Conservation (phyloP, 2,113 vertebrate species). For the Lamprologus speciosus region DNA sequence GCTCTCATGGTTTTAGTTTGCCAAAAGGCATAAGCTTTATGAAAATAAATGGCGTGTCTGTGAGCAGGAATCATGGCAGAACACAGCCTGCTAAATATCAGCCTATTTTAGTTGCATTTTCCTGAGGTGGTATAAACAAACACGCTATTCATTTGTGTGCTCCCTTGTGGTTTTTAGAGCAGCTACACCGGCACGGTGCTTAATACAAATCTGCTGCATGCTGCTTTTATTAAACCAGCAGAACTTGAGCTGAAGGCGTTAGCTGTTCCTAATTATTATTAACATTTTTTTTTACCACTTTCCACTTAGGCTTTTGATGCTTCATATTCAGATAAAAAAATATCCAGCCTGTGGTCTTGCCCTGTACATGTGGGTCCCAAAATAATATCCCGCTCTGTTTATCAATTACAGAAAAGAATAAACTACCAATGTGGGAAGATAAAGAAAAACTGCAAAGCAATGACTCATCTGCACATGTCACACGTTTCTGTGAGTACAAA, state of each 20-base stretch:
- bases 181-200: conserved; percentile 3
- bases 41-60: conserved; percentile 22
- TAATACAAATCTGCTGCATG: not conserved
- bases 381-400: not conserved
- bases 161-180: conserved; percentile 19
- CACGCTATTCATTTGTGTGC: not conserved
- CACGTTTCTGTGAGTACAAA: not conserved
- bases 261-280: conserved; percentile 1
- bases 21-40: conserved; percentile 28
- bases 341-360: not conserved
- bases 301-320: not conserved
- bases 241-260: conserved; percentile 18
- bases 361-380: not conserved
- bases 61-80: conserved; percentile 2
- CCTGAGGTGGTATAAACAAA: conserved; percentile 39
- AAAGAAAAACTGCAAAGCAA: not conserved
- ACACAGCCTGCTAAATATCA: not conserved
- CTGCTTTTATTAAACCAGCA: conserved; percentile 1
- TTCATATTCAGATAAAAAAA: not conserved
- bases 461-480: not conserved
- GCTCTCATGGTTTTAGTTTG: conserved; percentile 1
- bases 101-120: conserved; percentile 17
- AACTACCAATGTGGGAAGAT: not conserved
- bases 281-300: not conserved
- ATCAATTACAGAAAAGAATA: not conserved